Conservation (phyloP, 2,113 vertebrate genomes). For the Gambusia holbrooki region DNA sequence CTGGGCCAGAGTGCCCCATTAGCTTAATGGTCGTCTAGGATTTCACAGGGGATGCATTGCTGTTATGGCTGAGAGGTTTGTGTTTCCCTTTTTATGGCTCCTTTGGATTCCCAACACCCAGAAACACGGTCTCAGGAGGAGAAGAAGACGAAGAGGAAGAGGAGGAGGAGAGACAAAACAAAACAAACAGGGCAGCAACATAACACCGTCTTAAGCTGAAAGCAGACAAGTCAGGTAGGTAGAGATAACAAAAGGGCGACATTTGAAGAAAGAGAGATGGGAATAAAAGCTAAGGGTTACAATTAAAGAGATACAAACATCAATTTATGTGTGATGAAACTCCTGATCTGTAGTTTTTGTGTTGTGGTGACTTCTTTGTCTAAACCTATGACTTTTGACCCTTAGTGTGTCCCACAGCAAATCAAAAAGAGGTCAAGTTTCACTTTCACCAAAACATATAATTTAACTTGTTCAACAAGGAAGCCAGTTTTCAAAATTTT, state of each 20-base stretch:
- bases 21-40: conserved; percentile 83
- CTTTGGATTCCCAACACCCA: conserved; percentile 78
- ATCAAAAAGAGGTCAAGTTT: conserved; percentile 69
- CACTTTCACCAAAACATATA: conserved; percentile 39
- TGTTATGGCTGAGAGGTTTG: conserved; percentile 81
- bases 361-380: conserved; percentile 55
- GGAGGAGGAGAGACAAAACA: conserved; percentile 40
- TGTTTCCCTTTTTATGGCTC: conserved; percentile 79
- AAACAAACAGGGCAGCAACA: conserved; percentile 71
- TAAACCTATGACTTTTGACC: conserved; percentile 66
- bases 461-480: conserved; percentile 5
- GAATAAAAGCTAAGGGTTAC: neutral
- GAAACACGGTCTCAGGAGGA: conserved; percentile 58
- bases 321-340: neutral
- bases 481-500: neutral
- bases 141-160: conserved; percentile 29
- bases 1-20: conserved; percentile 80
- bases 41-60: conserved; percentile 80
- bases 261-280: conserved; percentile 5
- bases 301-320: conserved; percentile 7
- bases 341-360: neutral
- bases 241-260: conserved; percentile 27
- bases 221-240: conserved; percentile 25
- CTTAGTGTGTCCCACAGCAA: conserved; percentile 57
- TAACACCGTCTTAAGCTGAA: conserved; percentile 33